phyloP scores from a whole-genome alignment of 2,888 invertebrate genomes.

The Drosophila maculinotata region DNA sequence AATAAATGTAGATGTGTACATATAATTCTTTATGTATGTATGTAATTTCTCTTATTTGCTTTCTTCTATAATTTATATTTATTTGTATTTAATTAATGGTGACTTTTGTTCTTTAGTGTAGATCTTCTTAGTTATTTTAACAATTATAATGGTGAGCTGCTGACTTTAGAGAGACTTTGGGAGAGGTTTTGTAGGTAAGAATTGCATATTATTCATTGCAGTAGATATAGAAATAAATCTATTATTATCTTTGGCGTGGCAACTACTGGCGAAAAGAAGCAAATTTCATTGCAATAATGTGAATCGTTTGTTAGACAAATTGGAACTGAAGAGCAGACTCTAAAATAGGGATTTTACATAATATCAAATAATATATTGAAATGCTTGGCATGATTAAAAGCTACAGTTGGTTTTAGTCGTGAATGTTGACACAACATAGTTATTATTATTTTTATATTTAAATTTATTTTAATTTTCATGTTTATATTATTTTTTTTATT shows the following conservation, averaged over 20 bases:
- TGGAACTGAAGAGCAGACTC: constrained; percentile 35
- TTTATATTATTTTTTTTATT: constrained; percentile 22
- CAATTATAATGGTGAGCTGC: constrained; percentile 50
- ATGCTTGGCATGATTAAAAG: constrained; percentile 77
- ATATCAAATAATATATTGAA: constrained; percentile 53
- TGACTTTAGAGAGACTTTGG: constrained; percentile 10
- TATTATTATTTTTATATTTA: constrained; percentile 28
- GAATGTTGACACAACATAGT: constrained; percentile 54
- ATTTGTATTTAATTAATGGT: constrained; percentile 36
- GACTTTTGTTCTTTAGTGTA: constrained; percentile 40
- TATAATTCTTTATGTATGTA: constrained; percentile 25
- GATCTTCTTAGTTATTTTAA: constrained; percentile 28
- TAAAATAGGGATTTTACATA: constrained; percentile 40
- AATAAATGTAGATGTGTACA: constrained; percentile 26
- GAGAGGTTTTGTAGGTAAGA: background rate
- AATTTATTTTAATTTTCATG: constrained; percentile 12
- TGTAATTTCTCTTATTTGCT: constrained; percentile 26
- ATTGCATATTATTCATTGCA: constrained; percentile 3
- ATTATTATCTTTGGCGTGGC: constrained; percentile 29
- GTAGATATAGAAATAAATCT: constrained; percentile 17
- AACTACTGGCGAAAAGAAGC: constrained; percentile 30
- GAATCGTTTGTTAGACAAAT: constrained; percentile 15
- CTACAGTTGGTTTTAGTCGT: constrained; percentile 61
- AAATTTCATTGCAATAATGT: constrained; percentile 8
- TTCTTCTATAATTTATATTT: constrained; percentile 50